Evolutionary conservation across 1,140 invertebrate species (phyloP), one percentile per base, ranked within the genome.

Genomic region (Scaptodrosophila lebanonensis): DNA sequence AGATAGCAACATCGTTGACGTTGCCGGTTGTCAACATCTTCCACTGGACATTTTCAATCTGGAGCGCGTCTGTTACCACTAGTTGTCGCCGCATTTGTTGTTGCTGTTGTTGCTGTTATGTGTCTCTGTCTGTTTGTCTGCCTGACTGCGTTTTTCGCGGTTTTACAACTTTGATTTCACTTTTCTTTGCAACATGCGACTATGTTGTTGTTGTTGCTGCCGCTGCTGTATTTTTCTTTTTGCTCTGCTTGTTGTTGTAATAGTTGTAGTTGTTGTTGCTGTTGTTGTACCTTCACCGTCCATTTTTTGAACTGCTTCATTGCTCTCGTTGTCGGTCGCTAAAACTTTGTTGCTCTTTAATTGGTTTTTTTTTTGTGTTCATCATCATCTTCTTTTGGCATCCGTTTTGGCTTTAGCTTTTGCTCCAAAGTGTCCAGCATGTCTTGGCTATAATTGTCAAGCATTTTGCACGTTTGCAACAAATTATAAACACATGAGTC

Each of bases 141-240:
- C 40, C 75, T 79, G 69, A 82, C 75, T 79, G 75, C 75, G 75
- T 79, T 79, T 79, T 79, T 82, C 75, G 75, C 75, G 75, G 76
- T 82, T 82, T 82, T 82, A 82, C 75, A 82, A 82, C 75, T 82
- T 83, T 82, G 76, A 82, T 82, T 82, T 82, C 68, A 83, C 79
- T 83, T 83, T 83, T 84, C 77, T 83, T 66, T 79, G 68, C 69
- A 75, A 82, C 75, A 82, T 79, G 75, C 75, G 68, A 79, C 60
- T 50, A 36, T 57, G 51, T 32, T 66, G 56, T 38, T 52, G 33
- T 36, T 27, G 15, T 29, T 59, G 42, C 30, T 56, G 32, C 49
- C 56, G 53, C n/a, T n/a, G n/a, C n/a, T n/a, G n/a, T n/a, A n/a
- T n/a, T n/a, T n/a, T n/a, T n/a, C n/a, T n/a, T n/a, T n/a, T n/a